Evolutionary conservation across 2,113 vertebrate genomes (phyloP), one percentile per base, ranked within the genome.

Genomic region (Himantopus leucocephalus): DNA sequence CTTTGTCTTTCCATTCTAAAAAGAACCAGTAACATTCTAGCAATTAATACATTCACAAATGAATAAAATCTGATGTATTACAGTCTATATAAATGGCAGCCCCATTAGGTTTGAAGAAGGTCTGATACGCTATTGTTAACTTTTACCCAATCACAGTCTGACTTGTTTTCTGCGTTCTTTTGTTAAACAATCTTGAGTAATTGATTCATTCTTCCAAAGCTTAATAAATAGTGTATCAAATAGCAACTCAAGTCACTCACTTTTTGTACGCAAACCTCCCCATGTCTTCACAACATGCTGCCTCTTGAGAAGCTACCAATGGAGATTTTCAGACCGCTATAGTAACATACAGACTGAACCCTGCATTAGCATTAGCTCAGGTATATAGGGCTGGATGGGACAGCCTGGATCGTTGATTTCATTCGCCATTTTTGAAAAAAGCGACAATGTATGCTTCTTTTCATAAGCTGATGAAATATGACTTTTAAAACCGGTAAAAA

Each of bases 1-100:
- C 22, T 89, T 43, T 78, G 58, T 74, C 80, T 75, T 90, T 90
- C 56, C 73, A 73, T 52, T 86, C 82, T 88, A 88, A 95, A 94
- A 68, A 59, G 58, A 95, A 71, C 19, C 50, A 66, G 53, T 74
- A 97, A 78, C 56, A 43, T 19, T 90, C 53, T n/a, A 76, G 64
- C 35, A 81, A 88, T 87, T 56, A 92, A 59, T 39, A 43, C 24
- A 81, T 59, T 84, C 80, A 72, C 24, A 91, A 90, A 81, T 56
- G 18, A 80, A 55, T 72, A 90, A 72, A 91, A 91, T 12, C 55
- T 76, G 52, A 92, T 15, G 9, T 37, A 26, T 11, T 83, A 62
- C 43, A 81, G 41, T 21, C 68, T 16, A 83, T 60, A 47, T 19
- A 88, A 77, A 70, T 77, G 73, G 27, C 37, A 97, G 39, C 12